Percentiles rank a stretch among this genome's conserved stretches.
phyloP scores from a whole-genome alignment of 2,888 invertebrate genomes.

The Rhimphoctona megacephalus region DNA sequence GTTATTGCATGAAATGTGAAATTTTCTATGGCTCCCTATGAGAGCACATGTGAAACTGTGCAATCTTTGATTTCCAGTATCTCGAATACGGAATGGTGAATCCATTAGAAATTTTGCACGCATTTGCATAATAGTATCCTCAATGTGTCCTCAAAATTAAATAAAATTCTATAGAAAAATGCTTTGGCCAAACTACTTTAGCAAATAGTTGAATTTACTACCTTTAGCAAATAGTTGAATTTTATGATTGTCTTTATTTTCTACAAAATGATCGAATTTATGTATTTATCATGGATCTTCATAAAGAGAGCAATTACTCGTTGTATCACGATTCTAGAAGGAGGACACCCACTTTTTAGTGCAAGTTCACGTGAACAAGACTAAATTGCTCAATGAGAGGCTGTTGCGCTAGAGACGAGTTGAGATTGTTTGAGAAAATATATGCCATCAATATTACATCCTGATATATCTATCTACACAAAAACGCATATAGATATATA shows the following conservation, averaged over 20 bases:
- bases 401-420: slow-evolving; percentile 17
- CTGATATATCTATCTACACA: background rate
- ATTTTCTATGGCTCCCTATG: too few relatives aligned
- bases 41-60: too few relatives aligned
- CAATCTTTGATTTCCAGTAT: too few relatives aligned
- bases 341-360: background rate
- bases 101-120: too few relatives aligned
- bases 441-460: background rate
- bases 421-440: slow-evolving; percentile 12
- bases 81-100: too few relatives aligned
- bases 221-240: too few relatives aligned
- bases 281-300: background rate
- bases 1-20: too few relatives aligned
- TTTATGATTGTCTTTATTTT: background rate
- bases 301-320: background rate
- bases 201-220: too few relatives aligned
- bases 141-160: too few relatives aligned
- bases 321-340: background rate
- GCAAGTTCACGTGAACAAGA: slow-evolving; percentile 27
- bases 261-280: background rate
- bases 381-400: slow-evolving; percentile 15
- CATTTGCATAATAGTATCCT: too few relatives aligned
- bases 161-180: too few relatives aligned
- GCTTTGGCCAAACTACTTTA: too few relatives aligned
- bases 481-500: slow-evolving; percentile 23